phyloP scores from a whole-genome alignment of 2,888 invertebrate genomes.

The Aleiodes leptofemur region DNA sequence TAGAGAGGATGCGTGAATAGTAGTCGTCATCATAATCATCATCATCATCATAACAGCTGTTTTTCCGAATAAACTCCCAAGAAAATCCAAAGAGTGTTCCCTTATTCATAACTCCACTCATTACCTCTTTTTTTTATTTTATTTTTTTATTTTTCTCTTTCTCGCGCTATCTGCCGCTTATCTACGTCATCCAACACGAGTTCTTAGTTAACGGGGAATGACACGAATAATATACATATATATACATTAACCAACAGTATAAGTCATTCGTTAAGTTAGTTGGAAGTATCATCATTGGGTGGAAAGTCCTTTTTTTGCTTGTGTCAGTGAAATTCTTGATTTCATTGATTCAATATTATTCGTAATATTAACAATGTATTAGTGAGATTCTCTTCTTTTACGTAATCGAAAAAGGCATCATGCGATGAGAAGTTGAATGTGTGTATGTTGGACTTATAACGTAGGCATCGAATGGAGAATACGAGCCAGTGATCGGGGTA shows the following conservation, averaged over 20 bases:
- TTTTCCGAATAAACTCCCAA: background rate
- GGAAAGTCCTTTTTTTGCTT: constrained; percentile 4
- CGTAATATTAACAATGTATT: background rate
- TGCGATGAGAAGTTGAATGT: constrained; percentile 8
- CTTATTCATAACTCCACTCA: background rate
- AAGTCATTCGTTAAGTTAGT: background rate
- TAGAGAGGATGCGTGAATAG: background rate
- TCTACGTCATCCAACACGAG: constrained; percentile 31
- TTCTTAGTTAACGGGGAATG: constrained; percentile 27
- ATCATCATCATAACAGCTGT: constrained; percentile 21
- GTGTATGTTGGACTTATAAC: constrained; percentile 18
- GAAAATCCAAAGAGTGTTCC: constrained; percentile 3
- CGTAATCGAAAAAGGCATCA: constrained; percentile 25
- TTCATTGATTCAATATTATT: constrained; percentile 12
- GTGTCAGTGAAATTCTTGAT: constrained; percentile 16
- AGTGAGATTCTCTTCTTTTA: constrained; percentile 24
- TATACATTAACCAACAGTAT: no score
- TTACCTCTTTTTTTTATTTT: no score
- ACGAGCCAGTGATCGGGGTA: constrained; percentile 12
- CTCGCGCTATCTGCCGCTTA: constrained; percentile 9
- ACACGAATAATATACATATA: constrained; percentile 4
- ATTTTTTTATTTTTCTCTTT: no score
- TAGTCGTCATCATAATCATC: constrained; percentile 1
- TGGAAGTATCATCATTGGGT: constrained; percentile 26
- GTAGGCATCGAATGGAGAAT: background rate